Evolutionary conservation across 2,797 vertebrate species (phyloP).

Genomic region (Myotis planiceps): DNA sequence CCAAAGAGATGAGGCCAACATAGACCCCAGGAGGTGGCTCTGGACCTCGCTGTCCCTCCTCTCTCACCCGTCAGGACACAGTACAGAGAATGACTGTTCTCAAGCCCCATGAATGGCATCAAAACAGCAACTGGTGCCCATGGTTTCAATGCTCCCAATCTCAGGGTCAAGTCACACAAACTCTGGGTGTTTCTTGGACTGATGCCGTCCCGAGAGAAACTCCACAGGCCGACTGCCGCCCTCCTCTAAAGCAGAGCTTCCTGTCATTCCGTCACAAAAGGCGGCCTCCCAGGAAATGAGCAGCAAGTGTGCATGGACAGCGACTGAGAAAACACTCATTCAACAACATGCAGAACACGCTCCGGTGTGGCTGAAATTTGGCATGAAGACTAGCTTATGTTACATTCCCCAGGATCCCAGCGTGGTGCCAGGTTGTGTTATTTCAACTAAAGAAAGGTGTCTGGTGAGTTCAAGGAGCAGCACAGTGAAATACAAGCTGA

Average conservation of each 20-base stretch:
- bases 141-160: neutral
- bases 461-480: neutral
- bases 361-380: neutral
- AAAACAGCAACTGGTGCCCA: neutral
- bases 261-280: neutral
- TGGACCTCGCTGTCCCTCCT: neutral
- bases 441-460: neutral
- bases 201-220: neutral
- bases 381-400: neutral
- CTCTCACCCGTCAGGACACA: neutral
- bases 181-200: neutral
- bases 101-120: neutral
- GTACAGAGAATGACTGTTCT: neutral
- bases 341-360: neutral
- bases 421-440: neutral
- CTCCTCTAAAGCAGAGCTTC: neutral
- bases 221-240: neutral
- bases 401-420: neutral
- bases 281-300: neutral
- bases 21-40: neutral
- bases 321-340: neutral
- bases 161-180: neutral
- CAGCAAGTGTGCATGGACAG: neutral
- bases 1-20: neutral
- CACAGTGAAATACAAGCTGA: neutral